phyloP scores from a whole-genome alignment of 2,888 invertebrate genomes.

The Heliconius aoede region DNA sequence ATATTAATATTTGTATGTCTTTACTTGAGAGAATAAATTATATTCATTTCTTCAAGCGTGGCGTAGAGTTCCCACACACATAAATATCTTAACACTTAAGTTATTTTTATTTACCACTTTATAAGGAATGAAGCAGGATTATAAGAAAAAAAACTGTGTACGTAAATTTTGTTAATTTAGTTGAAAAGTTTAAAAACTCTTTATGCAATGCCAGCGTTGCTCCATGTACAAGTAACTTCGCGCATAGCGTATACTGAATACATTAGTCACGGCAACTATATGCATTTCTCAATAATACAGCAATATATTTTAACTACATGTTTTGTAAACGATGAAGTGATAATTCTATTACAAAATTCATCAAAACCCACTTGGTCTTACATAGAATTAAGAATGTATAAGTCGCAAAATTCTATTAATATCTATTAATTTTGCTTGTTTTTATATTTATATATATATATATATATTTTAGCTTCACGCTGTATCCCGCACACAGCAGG shows the following conservation, averaged over 20 bases:
- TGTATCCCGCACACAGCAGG: too few species aligned
- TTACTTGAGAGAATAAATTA: background rate
- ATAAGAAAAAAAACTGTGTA: background rate
- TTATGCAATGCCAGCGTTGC: background rate
- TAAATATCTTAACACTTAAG: too few species aligned
- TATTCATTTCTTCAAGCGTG: background rate
- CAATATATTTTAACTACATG: conserved; percentile 1
- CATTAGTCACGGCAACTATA: conserved; percentile 1
- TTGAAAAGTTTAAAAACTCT: background rate
- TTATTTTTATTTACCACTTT: background rate
- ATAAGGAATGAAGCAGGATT: background rate
- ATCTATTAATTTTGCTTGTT: background rate
- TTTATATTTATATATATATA: too few species aligned
- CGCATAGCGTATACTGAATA: background rate
- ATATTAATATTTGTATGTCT: background rate
- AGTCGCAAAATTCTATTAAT: too few species aligned
- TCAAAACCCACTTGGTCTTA: background rate
- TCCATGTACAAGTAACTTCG: background rate
- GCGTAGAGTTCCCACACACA: background rate
- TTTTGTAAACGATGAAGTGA: background rate
- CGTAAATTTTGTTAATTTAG: background rate
- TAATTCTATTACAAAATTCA: background rate
- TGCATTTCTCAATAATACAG: conserved; percentile 2
- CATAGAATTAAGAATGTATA: background rate
- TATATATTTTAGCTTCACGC: too few species aligned